Base-by-base conservation (phyloP, 2,113 vertebrate species). In the Thinocorus orbignyianus region DNA sequence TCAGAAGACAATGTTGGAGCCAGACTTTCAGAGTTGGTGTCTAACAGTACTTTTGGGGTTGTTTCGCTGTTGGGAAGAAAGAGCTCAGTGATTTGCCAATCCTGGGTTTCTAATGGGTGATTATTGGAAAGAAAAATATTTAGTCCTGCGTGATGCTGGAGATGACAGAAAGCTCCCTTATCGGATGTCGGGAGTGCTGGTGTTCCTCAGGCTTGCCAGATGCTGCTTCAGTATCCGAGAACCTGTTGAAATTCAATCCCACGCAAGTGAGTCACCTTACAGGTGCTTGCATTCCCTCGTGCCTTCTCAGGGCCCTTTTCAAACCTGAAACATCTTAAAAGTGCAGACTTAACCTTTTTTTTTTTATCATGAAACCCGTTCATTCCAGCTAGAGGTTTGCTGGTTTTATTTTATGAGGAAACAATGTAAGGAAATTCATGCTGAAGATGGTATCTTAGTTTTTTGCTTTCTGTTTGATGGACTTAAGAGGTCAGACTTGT, bases 371-470 rank as follows among this genome's bases (percentile, higher is more conserved):
- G 58, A 17, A 3, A 52, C 3, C 7, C 35, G 44, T 30, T 64
- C 65, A 44, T 33, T 64, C 69, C 35, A 66, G 6, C 10, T 26
- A 30, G 11, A 62, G 24, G 17, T 28, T n/a, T 61, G 57, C 17
- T 35, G 13, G 4, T 9, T n/a, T 19, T 12, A 7, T 68, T 37
- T n/a, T 37, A n/a, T 37, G 41, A 46, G 66, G 42, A 31, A 52
- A 1, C 14, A 12, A 0, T 3, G 49, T 37, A 17, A 25, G 68
- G 54, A 18, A 46, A 4, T 13, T 0, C 4, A 0, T 5, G 15
- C 37, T 28, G 44, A 35, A 35, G 11, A 25, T 30, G 39, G 1
- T 3, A 4, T 23, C 39, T 80, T 3, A 4, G 9, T 54, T 9
- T 17, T n/a, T 28, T 72, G 16, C 20, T 41, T 68, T 46, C 33